These are phyloP conservation scores for Sphecodes monilicornis DNA, from an alignment of 2,888 invertebrate genomes.

Conservation along the genomic window DNA sequence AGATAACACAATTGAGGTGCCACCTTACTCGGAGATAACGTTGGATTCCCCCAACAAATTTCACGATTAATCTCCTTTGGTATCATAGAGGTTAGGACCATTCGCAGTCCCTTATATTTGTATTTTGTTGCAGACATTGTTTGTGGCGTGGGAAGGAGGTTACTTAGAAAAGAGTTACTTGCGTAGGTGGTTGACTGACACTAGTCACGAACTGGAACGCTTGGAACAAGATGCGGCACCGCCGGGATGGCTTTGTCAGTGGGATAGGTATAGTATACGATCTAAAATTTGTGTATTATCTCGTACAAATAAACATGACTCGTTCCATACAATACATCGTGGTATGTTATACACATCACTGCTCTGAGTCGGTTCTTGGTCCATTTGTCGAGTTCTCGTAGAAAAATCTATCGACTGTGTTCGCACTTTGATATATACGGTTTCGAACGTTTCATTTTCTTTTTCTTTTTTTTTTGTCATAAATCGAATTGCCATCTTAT, in stretches of 20 bases:
- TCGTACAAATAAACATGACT: constrained; percentile 59
- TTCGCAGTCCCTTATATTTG: background rate
- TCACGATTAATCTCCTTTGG: too few relatives aligned
- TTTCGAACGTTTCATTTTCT: background rate
- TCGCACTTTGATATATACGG: background rate
- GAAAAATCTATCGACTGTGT: background rate
- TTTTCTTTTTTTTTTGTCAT: background rate
- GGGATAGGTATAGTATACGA: constrained; percentile 89
- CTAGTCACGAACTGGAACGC: constrained; percentile 87
- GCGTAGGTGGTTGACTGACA: constrained; percentile 87
- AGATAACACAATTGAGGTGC: too few relatives aligned
- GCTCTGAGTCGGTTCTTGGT: constrained; percentile 15
- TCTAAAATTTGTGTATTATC: constrained; percentile 67
- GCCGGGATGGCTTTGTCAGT: constrained; percentile 89
- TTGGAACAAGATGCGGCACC: constrained; percentile 89
- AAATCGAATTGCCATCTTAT: background rate
- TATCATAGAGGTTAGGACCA: too few relatives aligned
- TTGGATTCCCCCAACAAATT: too few relatives aligned
- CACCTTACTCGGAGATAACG: too few relatives aligned
- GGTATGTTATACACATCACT: constrained; percentile 58
- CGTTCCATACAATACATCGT: constrained; percentile 56
- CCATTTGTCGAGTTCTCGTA: background rate
- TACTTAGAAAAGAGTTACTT: constrained; percentile 87
- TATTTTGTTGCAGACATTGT: constrained; percentile 86
- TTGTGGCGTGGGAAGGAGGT: constrained; percentile 87